Conservation (phyloP, 1,140 invertebrate species). For the Tachypleus tridentatus region DNA sequence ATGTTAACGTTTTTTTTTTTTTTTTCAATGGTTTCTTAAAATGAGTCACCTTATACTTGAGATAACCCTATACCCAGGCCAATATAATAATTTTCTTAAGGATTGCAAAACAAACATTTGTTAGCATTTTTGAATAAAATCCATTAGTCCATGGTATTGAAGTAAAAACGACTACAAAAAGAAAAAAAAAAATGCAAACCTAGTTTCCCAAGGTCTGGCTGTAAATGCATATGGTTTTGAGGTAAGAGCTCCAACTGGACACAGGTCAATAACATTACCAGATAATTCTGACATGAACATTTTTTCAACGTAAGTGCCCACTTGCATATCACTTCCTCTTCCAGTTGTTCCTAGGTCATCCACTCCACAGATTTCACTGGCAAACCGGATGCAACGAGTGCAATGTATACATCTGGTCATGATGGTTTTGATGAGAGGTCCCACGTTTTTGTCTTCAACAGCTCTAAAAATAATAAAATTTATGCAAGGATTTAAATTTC, state of each 20-base stretch:
- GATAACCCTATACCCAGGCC: too few relatives aligned
- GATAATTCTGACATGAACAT: slow-evolving; percentile 94
- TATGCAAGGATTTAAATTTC: too few relatives aligned
- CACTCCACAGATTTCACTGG: slow-evolving; percentile 92
- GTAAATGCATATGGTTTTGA: slow-evolving; percentile 95
- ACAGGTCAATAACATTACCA: slow-evolving; percentile 97
- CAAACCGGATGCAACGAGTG: slow-evolving; percentile 93
- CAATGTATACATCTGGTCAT: slow-evolving; percentile 99
- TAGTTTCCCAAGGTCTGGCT: slow-evolving; percentile 74
- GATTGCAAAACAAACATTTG: too few relatives aligned
- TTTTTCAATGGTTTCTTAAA: too few relatives aligned
- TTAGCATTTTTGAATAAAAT: too few relatives aligned
- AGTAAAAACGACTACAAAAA: background rate
- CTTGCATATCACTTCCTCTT: slow-evolving; percentile 89
- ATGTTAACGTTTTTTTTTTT: too few relatives aligned
- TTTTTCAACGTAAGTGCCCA: slow-evolving; percentile 98
- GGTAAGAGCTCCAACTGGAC: slow-evolving; percentile 95
- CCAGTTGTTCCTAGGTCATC: slow-evolving; percentile 96
- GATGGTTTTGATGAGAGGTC: slow-evolving; percentile 95
- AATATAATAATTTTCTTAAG: too few relatives aligned
- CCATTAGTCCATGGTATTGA: too few relatives aligned
- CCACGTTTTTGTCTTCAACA: slow-evolving; percentile 98
- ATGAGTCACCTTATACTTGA: too few relatives aligned
- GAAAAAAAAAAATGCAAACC: slow-evolving; percentile 10
- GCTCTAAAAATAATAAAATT: slow-evolving; percentile 47